Conservation (phyloP, 1,140 invertebrate genomes). For the Cydia amplana region DNA sequence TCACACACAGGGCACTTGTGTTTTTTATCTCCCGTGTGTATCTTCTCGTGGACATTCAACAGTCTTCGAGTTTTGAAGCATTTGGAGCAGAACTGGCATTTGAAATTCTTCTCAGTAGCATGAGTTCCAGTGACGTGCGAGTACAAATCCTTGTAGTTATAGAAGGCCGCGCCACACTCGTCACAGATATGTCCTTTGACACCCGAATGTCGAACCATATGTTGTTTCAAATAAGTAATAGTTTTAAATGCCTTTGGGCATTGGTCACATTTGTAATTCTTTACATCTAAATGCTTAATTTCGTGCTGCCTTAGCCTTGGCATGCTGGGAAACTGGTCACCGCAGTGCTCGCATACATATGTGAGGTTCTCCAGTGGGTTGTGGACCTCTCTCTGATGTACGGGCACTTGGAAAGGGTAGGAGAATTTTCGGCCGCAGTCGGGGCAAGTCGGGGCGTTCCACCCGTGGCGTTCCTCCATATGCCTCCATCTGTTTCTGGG, state of each 20-base stretch:
- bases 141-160: background rate
- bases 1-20: slow-evolving; percentile 39
- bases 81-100: background rate
- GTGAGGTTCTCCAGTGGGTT: slow-evolving; percentile 38
- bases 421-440: slow-evolving; percentile 36
- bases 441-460: slow-evolving; percentile 33
- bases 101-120: background rate
- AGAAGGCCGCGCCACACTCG: background rate
- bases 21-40: slow-evolving; percentile 41
- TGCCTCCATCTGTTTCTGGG: slow-evolving; percentile 19
- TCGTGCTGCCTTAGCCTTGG: slow-evolving; percentile 65
- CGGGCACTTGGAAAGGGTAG: slow-evolving; percentile 41
- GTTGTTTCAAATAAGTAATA: slow-evolving; percentile 5
- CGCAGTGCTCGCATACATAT: slow-evolving; percentile 42
- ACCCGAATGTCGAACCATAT: background rate
- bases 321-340: slow-evolving; percentile 46
- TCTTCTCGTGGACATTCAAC: slow-evolving; percentile 42
- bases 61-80: slow-evolving; percentile 35
- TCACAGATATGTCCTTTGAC: background rate
- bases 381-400: slow-evolving; percentile 51
- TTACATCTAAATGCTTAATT: slow-evolving; percentile 68
- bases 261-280: slow-evolving; percentile 56
- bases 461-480: slow-evolving; percentile 37
- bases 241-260: slow-evolving; percentile 37
- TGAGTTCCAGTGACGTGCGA: background rate